Conservation (phyloP, 2,113 vertebrate species). For the Caloenas nicobarica region DNA sequence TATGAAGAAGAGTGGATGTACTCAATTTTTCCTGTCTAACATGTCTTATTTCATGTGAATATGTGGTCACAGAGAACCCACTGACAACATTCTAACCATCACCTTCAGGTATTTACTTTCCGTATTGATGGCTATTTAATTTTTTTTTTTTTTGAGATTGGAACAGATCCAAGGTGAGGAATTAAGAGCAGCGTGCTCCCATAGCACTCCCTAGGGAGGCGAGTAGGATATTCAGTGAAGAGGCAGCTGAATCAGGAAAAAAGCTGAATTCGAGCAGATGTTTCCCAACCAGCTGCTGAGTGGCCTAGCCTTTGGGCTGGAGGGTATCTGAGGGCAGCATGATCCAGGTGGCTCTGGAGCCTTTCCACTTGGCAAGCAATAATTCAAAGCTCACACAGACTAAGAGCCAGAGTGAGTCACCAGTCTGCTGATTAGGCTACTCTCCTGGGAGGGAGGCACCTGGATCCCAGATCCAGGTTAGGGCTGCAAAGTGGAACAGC, state of each 20-base stretch:
- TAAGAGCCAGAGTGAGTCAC: slow-evolving; percentile 55
- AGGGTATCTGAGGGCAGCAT: slow-evolving; percentile 20
- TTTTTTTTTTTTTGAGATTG: background rate
- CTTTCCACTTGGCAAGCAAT: slow-evolving; percentile 44
- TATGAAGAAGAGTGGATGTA: background rate
- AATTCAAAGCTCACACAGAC: slow-evolving; percentile 38
- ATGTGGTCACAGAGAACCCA: background rate
- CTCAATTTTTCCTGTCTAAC: background rate
- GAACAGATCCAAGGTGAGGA: background rate
- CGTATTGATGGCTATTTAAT: background rate
- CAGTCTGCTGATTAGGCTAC: slow-evolving; percentile 65
- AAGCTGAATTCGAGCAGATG: slow-evolving; percentile 25
- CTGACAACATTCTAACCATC: background rate
- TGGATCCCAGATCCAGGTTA: slow-evolving; percentile 22
- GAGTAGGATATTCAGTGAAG: background rate
- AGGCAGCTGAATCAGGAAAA: slow-evolving; percentile 64
- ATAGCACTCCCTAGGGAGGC: background rate
- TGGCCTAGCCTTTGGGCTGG: slow-evolving; percentile 37
- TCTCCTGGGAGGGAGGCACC: slow-evolving; percentile 50
- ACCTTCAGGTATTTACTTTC: background rate
- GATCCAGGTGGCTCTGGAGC: slow-evolving; percentile 24
- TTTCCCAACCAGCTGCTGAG: slow-evolving; percentile 59
- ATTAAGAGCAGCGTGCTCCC: background rate
- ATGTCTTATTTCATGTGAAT: background rate
- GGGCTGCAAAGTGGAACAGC: background rate